These are phyloP conservation scores for Carlito syrichta DNA, from an alignment of 2,113 vertebrate genomes.

Conservation along the genomic window DNA sequence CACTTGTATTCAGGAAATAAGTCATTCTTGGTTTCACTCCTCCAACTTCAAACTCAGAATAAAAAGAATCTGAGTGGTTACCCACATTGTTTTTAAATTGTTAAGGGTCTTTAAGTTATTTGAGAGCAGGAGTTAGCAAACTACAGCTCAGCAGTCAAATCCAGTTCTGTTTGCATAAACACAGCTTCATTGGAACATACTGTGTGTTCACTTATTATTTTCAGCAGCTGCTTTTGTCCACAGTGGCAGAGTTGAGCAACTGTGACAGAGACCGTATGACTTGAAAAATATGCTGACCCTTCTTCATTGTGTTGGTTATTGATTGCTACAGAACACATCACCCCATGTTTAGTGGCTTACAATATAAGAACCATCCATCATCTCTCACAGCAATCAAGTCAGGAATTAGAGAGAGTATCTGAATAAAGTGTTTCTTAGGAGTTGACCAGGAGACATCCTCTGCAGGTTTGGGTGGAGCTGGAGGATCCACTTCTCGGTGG, in stretches of 20 bases:
- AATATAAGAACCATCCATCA: background rate
- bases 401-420: background rate
- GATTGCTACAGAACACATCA: background rate
- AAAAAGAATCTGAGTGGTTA: background rate
- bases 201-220: background rate
- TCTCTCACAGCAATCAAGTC: background rate
- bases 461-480: too few relatives aligned
- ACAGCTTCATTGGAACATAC: background rate
- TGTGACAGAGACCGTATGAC: background rate
- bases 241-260: background rate
- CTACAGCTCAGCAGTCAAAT: background rate
- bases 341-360: background rate
- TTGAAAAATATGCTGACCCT: background rate
- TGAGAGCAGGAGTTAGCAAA: background rate
- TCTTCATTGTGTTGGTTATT: background rate
- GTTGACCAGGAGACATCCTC: too few relatives aligned
- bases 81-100: background rate
- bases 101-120: background rate
- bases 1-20: background rate
- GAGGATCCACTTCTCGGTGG: too few relatives aligned
- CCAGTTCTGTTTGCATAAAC: background rate
- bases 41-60: background rate
- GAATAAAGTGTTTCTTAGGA: background rate
- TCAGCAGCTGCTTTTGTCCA: background rate
- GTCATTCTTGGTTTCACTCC: background rate